These are phyloP conservation scores for Cyaniris semiargus DNA, from an alignment of 2,888 invertebrate genomes.

Conservation along the genomic window DNA sequence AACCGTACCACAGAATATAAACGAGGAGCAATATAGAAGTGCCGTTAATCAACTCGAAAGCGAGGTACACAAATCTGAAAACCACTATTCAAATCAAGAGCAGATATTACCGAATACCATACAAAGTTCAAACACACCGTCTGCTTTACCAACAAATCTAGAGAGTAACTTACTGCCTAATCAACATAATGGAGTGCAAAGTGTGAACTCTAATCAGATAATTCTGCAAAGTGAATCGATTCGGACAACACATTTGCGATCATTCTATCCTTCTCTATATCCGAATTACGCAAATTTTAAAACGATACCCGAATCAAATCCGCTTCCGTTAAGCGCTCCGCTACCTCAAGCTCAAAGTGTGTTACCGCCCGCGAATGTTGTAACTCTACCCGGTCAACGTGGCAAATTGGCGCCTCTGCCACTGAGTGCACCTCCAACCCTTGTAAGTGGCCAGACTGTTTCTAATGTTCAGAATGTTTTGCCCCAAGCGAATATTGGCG, in stretches of 20 bases:
- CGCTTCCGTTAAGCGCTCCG: neutral
- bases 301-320: neutral
- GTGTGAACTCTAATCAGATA: conserved; percentile 2
- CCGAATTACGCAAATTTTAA: neutral
- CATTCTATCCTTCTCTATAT: conserved; percentile 5
- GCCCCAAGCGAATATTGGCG: neutral
- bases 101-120: neutral
- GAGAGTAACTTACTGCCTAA: neutral
- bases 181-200: neutral
- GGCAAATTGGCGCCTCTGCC: neutral
- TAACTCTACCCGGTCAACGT: neutral
- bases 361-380: neutral
- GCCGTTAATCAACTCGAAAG: neutral
- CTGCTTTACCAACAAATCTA: neutral
- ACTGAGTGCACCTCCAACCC: neutral
- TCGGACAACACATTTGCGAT: neutral
- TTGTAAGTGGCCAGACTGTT: neutral
- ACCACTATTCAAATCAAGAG: neutral
- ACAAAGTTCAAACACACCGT: neutral
- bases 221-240: neutral
- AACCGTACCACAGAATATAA: neutral
- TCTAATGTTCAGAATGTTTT: conserved; percentile 3
- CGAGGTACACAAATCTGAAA: neutral
- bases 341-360: neutral
- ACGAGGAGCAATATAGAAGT: conserved; percentile 9